Evolutionary conservation across 2,888 invertebrate genomes (phyloP), one percentile per base, ranked within the genome.

Genomic region (Geotrupes spiniger): DNA sequence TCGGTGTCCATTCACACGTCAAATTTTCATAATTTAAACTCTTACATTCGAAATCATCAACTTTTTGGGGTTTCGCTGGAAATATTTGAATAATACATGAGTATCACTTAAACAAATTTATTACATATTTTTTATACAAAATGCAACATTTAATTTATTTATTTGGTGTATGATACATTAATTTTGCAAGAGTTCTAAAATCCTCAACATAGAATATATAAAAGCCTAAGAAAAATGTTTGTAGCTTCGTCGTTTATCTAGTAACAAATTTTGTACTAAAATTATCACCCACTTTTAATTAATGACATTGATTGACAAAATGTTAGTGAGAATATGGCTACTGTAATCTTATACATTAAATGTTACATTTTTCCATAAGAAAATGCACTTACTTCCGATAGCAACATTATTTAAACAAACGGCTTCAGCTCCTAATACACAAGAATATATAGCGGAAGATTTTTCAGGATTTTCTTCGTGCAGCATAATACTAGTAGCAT

Each of bases 21-120:
- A 92, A 73, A 59, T 80, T 80, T 42, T 85, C 80, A 74, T 87
- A 85, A 67, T 92, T 88, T 54, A 79, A 74, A 8, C 89, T 85
- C 39, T 83, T 72, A 64, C 92, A 93, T 16, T 74, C 73, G 62
- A 92, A 90, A 66, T 89, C 82, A 5, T 74, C 70, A 2, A 89
- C 84, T 57, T 77, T 70, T 49, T 75, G 66, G 1, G 91, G 91
- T 44, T 78, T 74, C 29, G 69, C 82, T 82, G 65, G 38, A 71
- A 71, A 43, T 46, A 46, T 54, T 53, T 11, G 4, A 16, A 16
- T 21, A n/a, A n/a, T n/a, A n/a, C n/a, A n/a, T n/a, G n/a, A n/a
- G n/a, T n/a, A n/a, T n/a, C n/a, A 16, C 2, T 21, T 42, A 2
- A 25, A 11, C n/a, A 42, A 17, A 17, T 11, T 21, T 16, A 17